Percentiles rank a stretch among this genome's conserved stretches.
phyloP scores from a whole-genome alignment of 2,113 vertebrate species.

The Larimichthys crocea region DNA sequence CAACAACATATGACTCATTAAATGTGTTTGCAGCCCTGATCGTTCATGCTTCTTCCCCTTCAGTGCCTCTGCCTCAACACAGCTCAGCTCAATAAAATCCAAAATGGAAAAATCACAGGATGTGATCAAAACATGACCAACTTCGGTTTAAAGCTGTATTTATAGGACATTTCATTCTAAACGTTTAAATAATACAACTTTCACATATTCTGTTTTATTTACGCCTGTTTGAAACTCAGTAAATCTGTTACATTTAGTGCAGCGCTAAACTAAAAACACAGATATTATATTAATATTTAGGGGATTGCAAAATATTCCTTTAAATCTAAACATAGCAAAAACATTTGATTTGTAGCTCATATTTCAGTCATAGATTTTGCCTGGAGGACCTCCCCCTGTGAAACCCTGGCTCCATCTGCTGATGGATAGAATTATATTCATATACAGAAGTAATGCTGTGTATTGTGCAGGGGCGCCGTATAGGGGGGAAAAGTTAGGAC shows the following conservation, averaged over 20 bases:
- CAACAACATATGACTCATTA: conserved; percentile 35
- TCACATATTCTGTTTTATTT: too few species aligned
- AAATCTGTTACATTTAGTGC: too few species aligned
- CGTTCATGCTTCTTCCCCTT: conserved; percentile 24
- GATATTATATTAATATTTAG: neutral
- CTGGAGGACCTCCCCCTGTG: neutral
- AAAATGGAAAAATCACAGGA: neutral
- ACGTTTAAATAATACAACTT: too few species aligned
- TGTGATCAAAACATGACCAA: neutral
- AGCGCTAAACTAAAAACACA: neutral
- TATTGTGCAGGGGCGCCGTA: too few species aligned
- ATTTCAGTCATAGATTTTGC: neutral
- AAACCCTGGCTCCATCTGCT: neutral
- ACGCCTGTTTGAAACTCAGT: too few species aligned
- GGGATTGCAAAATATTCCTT: neutral
- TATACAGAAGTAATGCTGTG: neutral
- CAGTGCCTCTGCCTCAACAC: neutral
- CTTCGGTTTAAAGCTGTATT: neutral
- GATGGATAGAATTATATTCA: too few species aligned
- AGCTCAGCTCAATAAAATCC: neutral
- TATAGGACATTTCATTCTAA: neutral
- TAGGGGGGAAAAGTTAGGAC: too few species aligned
- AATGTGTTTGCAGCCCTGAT: conserved; percentile 38
- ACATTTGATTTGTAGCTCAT: neutral
- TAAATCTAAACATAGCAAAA: neutral